Percentiles rank a stretch among this genome's conserved stretches.
Conservation (phyloP, 2,113 vertebrate species). For the Oreotragus oreotragus region DNA sequence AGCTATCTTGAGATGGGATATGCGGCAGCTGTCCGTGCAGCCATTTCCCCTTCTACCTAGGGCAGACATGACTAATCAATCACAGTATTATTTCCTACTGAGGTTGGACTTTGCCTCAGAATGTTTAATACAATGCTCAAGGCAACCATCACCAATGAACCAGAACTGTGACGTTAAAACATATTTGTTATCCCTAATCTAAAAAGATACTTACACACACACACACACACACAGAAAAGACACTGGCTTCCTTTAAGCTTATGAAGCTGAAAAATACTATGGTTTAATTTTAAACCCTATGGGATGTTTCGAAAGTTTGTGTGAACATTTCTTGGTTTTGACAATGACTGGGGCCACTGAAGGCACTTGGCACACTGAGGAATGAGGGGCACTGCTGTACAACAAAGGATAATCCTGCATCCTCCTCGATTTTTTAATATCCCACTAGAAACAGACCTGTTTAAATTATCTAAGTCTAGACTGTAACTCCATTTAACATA, state of each 20-base stretch:
- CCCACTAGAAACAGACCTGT: not conserved
- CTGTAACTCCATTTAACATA: not conserved
- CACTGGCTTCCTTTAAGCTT: not conserved
- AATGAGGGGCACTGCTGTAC: not conserved
- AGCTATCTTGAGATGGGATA: no score
- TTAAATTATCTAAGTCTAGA: not conserved
- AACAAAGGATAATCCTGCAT: not conserved
- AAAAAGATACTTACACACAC: not conserved
- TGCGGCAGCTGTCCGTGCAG: not conserved
- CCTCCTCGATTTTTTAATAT: not conserved
- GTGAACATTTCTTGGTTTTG: not conserved
- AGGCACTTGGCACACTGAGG: not conserved
- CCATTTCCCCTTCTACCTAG: not conserved
- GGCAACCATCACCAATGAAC: not conserved
- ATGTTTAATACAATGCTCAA: not conserved
- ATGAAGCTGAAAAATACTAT: not conserved
- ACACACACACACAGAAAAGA: not conserved
- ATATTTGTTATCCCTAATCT: not conserved
- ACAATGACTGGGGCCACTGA: not conserved
- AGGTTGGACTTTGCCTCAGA: not conserved
- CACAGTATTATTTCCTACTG: not conserved
- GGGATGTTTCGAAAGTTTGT: not conserved
- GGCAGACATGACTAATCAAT: not conserved
- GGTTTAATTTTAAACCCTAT: not conserved
- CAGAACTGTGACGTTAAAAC: not conserved